Conservation (phyloP, 2,797 vertebrate species). For the Holocentrus rufus region DNA sequence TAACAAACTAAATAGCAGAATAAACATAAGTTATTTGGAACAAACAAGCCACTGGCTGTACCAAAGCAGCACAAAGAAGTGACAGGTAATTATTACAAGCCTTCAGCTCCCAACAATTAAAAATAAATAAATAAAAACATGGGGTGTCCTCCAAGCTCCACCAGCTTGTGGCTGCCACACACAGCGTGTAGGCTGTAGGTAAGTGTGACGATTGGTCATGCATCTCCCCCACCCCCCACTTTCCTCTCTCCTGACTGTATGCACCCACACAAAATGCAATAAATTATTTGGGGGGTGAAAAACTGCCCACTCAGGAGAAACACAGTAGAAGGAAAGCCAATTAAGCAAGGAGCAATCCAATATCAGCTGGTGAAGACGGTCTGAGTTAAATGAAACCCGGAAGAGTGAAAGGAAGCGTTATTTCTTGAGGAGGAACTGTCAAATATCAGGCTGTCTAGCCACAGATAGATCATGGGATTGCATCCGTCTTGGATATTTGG, state of each 20-base stretch:
- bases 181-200: background rate
- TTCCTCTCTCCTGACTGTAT: background rate
- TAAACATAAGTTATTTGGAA: background rate
- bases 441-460: background rate
- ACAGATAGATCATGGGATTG: background rate
- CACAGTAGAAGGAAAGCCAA: background rate
- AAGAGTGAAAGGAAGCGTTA: background rate
- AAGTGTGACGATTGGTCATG: background rate
- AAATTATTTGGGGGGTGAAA: background rate
- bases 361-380: background rate
- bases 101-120: too few species aligned
- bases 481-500: background rate
- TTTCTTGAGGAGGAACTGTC: background rate
- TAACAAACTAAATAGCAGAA: background rate
- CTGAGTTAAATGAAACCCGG: background rate
- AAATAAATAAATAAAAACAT: background rate
- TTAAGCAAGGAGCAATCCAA: background rate
- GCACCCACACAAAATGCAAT: background rate
- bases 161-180: background rate
- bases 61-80: background rate
- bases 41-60: background rate
- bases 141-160: slow-evolving; percentile 15
- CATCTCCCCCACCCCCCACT: background rate
- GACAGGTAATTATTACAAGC: background rate
- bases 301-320: background rate